Percentiles rank a stretch among this genome's conserved stretches.
These are phyloP conservation scores for Heliangelus exortis DNA, from an alignment of 2,797 vertebrate genomes.

Conservation along the genomic window DNA sequence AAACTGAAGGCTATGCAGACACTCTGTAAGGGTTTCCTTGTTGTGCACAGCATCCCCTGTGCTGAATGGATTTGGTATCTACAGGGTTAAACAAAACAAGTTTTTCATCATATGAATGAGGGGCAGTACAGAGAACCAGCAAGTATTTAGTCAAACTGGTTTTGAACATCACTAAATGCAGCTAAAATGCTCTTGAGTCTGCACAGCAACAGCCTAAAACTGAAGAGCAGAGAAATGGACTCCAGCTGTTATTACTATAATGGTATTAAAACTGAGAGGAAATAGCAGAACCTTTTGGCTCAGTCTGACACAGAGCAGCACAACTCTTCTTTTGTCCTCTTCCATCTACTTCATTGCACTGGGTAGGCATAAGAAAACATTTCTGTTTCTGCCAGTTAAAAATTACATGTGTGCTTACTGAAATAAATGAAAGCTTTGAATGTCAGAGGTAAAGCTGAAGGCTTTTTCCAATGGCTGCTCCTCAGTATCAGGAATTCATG, in stretches of 20 bases:
- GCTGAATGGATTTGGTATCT: background rate
- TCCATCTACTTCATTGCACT: background rate
- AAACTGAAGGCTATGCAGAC: background rate
- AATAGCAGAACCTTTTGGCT: background rate
- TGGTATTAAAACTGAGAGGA: background rate
- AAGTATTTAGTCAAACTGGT: background rate
- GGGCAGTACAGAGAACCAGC: background rate
- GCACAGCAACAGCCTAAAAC: background rate
- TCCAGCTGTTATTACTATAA: background rate
- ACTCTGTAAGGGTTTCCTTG: background rate
- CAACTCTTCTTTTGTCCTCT: background rate
- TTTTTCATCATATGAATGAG: background rate
- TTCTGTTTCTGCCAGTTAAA: background rate
- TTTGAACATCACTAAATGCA: background rate
- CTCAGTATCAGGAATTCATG: slow-evolving; percentile 39
- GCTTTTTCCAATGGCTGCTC: background rate
- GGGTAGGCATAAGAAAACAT: background rate
- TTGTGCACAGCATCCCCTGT: background rate
- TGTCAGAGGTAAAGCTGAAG: slow-evolving; percentile 65
- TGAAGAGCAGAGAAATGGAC: background rate
- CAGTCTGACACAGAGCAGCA: background rate
- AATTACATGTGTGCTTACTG: background rate
- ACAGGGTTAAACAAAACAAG: background rate
- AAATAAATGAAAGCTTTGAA: slow-evolving; percentile 55
- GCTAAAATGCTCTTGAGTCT: background rate